These are phyloP conservation scores for Pleuronectes platessa DNA, from an alignment of 2,113 vertebrate species.

Conservation along the genomic window DNA sequence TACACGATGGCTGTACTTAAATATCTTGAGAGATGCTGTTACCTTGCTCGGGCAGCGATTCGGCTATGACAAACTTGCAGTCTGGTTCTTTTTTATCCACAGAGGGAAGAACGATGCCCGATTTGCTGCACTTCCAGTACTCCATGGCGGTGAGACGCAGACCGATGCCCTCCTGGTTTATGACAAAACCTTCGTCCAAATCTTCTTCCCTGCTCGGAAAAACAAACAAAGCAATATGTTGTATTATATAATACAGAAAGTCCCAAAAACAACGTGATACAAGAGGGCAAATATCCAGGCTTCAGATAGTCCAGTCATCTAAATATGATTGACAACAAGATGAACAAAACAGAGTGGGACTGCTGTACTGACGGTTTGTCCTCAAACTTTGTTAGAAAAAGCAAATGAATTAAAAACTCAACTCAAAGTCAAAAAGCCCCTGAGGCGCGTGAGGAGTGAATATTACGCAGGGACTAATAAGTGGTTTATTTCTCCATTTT, in stretches of 20 bases:
- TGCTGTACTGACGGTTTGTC: no score
- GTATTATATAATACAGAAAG: no score
- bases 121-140: constrained; percentile 80
- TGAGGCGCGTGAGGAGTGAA: no score
- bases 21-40: not conserved
- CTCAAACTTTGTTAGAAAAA: no score
- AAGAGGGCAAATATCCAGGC: no score
- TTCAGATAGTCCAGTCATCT: no score
- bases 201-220: constrained; percentile 77
- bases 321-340: not conserved
- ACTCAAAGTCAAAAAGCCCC: no score
- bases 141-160: constrained; percentile 89
- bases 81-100: constrained; percentile 65
- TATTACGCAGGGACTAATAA: no score
- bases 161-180: constrained; percentile 83
- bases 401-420: no score
- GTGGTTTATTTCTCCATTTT: no score
- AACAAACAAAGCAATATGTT: not conserved
- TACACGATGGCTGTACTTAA: not conserved
- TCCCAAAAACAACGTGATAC: no score
- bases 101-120: constrained; percentile 66
- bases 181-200: constrained; percentile 81
- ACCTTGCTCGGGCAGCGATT: constrained; percentile 85
- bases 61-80: constrained; percentile 91
- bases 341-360: not conserved